A percentile compares a stretch with the other conserved stretches of the same genome.
Conservation (phyloP, 1,140 invertebrate genomes). For the Acromyrmex charruanus region DNA sequence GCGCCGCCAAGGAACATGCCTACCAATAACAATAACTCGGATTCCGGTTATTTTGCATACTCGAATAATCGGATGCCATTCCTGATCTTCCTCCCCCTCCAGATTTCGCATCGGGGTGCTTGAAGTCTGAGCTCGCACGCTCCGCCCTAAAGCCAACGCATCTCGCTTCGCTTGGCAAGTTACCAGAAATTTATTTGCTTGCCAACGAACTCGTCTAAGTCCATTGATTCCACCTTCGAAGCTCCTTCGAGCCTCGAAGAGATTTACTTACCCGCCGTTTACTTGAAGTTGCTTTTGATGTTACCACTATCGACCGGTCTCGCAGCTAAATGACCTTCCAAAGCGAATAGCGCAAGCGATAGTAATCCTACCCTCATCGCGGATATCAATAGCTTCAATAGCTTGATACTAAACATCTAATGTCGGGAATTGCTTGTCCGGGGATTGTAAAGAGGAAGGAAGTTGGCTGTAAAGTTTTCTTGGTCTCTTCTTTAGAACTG, state of each 20-base stretch:
- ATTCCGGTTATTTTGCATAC: constrained; percentile 77
- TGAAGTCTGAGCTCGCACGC: constrained; percentile 17
- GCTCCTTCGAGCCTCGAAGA: constrained; percentile 55
- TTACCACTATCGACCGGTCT: constrained; percentile 65
- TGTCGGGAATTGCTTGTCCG: neutral
- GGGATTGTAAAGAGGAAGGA: neutral
- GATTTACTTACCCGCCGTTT: constrained; percentile 71
- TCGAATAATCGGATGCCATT: constrained; percentile 75
- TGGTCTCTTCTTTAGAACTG: neutral
- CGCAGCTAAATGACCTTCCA: constrained; percentile 35
- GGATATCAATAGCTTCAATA: constrained; percentile 52
- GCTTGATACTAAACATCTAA: constrained; percentile 12
- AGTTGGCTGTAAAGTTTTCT: neutral
- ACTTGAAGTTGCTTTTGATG: constrained; percentile 65
- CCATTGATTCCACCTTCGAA: constrained; percentile 67
- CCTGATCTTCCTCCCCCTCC: neutral
- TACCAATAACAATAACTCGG: constrained; percentile 74
- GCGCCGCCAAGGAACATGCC: neutral
- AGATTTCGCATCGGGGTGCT: constrained; percentile 34
- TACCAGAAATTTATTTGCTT: constrained; percentile 77
- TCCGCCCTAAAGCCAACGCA: constrained; percentile 36
- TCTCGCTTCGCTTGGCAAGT: constrained; percentile 66
- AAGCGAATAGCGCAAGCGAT: constrained; percentile 62
- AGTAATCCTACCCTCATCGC: constrained; percentile 41
- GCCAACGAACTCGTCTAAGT: constrained; percentile 72